Evolutionary conservation across 2,797 vertebrate species (phyloP).

Genomic region (Microctenopoma steveboyesi): DNA sequence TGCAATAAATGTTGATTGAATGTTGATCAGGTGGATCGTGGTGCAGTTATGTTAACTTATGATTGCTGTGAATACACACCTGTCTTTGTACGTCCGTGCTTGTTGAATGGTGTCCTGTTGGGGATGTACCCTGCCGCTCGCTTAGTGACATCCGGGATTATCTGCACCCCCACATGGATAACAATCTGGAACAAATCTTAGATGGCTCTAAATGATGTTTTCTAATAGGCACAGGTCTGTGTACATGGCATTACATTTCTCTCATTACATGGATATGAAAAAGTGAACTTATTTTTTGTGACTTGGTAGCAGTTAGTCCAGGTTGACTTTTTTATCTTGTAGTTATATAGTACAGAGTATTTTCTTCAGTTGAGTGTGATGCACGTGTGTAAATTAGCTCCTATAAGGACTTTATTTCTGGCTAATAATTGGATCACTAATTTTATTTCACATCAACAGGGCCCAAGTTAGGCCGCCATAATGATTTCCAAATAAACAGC

Average conservation of each 20-base stretch:
- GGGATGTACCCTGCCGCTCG: too few relatives aligned
- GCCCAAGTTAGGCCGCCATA: constrained; percentile 38
- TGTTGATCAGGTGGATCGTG: too few relatives aligned
- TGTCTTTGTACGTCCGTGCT: too few relatives aligned
- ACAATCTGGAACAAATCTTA: constrained; percentile 49
- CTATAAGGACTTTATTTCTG: constrained; percentile 32
- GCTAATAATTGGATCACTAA: constrained; percentile 58
- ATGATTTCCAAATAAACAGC: constrained; percentile 75
- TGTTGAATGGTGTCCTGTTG: too few relatives aligned
- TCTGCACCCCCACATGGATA: too few relatives aligned
- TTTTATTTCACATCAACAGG: constrained; percentile 44
- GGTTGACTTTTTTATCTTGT: too few relatives aligned
- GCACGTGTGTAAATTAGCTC: neutral
- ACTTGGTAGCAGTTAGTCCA: neutral
- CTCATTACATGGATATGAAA: neutral
- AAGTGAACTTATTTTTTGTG: neutral
- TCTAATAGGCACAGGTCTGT: constrained; percentile 14
- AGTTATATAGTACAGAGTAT: too few relatives aligned
- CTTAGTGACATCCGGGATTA: too few relatives aligned
- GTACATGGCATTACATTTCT: constrained; percentile 22
- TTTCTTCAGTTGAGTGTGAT: too few relatives aligned
- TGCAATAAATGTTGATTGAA: constrained; percentile 18
- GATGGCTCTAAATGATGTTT: constrained; percentile 24
- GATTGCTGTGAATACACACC: too few relatives aligned
- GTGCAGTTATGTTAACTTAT: too few relatives aligned